These are phyloP conservation scores for Holotrichia oblita DNA, from an alignment of 1,140 invertebrate species.

Conservation along the genomic window DNA sequence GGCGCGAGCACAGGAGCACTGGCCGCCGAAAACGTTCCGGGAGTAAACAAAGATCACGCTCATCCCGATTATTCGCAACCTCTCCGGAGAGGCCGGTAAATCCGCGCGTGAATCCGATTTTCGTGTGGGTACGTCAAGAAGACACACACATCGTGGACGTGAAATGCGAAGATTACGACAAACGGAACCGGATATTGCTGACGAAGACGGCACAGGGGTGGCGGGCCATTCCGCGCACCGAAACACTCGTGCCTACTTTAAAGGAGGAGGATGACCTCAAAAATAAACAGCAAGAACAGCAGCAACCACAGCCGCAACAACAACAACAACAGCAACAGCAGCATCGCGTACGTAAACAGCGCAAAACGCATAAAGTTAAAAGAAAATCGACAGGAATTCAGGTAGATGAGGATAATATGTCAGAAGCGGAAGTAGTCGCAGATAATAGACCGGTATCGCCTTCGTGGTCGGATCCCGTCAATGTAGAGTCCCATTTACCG, in stretches of 20 bases:
- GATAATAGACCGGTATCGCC: constrained; percentile 43
- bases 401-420: constrained; percentile 46
- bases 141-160: constrained; percentile 82
- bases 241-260: constrained; percentile 69
- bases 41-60: constrained; percentile 57
- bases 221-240: constrained; percentile 81
- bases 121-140: constrained; percentile 81
- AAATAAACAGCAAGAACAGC: constrained; percentile 1
- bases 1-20: constrained; percentile 54
- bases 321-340: constrained; percentile 51
- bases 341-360: constrained; percentile 49
- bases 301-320: constrained; percentile 48
- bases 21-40: constrained; percentile 58
- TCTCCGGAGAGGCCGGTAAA: constrained; percentile 54
- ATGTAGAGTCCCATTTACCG: constrained; percentile 68
- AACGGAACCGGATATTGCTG: constrained; percentile 80
- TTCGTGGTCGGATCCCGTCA: constrained; percentile 60
- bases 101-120: constrained; percentile 79
- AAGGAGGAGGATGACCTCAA: constrained; percentile 60
- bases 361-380: constrained; percentile 52
- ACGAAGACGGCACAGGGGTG: constrained; percentile 82
- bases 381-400: constrained; percentile 53
- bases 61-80: constrained; percentile 41
- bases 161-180: constrained; percentile 85
- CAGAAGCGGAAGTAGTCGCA: constrained; percentile 43